Base-by-base conservation (phyloP, 2,888 invertebrate genomes). In the Galerucella pusilla region DNA sequence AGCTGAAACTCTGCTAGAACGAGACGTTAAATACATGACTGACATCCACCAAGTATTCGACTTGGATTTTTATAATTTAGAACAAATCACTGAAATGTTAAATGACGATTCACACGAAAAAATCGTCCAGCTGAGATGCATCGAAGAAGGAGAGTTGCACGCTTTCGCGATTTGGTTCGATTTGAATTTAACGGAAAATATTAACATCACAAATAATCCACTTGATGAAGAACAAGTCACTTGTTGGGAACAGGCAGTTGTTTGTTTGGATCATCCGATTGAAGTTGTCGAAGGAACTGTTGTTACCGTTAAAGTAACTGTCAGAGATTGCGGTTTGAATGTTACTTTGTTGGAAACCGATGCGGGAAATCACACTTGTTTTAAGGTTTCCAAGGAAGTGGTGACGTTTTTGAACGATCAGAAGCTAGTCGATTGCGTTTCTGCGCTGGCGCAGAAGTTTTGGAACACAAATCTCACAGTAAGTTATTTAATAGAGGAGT, bases 191-290 rank as follows among this genome's bases (percentile, higher is more conserved):
- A 91, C 92, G 81, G 91, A 92, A 10, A 88, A 90, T 57, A 89
- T 91, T 49, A 88, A 86, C 0, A 87, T 95, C 57, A 91, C 92
- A 68, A 92, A 93, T 10, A 89, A 92, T 77, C 93, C 93, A 2
- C 88, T 85, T 73, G 86, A 88, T 45, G 85, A 86, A 7, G 82
- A 86, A 2, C 86, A 88, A 78, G 88, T 89, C 4, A 88, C 90
- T 77, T 94, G 94, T 81, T 96, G 95, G 95, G 94, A 95, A 84
- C 94, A 94, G 84, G 94, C 94, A 9, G 88, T 95, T 57, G 94
- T 93, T 84, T 92, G 91, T 86, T 87, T 91, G 75, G 86, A 88
- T 68, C 83, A 89, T 78, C 89, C 91, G 2, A 71, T 86, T 16
- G 42, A 77, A 10, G 80, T 83, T 6, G 72, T 68, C 11, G 76